Base-by-base conservation (phyloP, 1,140 invertebrate genomes). In the Goniozus legneri region DNA sequence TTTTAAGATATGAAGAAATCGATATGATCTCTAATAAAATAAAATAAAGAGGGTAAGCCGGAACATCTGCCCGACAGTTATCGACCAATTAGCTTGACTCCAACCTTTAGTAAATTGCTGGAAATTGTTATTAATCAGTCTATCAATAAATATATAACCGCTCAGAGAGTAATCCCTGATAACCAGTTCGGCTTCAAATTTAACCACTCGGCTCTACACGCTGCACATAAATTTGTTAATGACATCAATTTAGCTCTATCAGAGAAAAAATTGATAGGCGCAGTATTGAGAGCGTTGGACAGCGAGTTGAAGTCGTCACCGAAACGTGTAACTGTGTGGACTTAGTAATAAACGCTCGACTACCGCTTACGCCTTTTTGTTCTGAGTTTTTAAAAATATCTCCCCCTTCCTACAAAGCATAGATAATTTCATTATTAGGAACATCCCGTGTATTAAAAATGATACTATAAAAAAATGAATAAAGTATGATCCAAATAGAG, bases 181-280 rank as follows among this genome's bases (percentile, higher is more conserved):
- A n/a, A 39, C 6, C 36, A 47, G 10, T 47, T 39, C 22, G 45
- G 37, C 3, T 47, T 40, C 14, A 24, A 21, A 18, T 1, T 16
- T n/a, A 47, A 34, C 0, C 51, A 54, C 35, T 51, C 31, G 18
- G 60, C 61, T 2, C 24, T 35, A 0, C 54, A 58, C 10, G 59
- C 62, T 40, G 10, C 63, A 2, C 21, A 27, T 13, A 21, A 52
- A 34, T 24, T 67, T 4, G 33, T 38, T 2, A 45, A 62, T 19
- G 2, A 48, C 12, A 62, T 60, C n/a, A 44, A 13, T 6, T 39
- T 22, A 3, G 47, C 50, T 15, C 58, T 56, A 20, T 52, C 55
- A 13, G 35, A 18, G 12, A 53, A 56, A 2, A 44, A 53, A 49
- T 19, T 8, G 8, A 67, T 61, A 22, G 40, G 31, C 10, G 38